Evolutionary conservation across 2,888 invertebrate species (phyloP), one percentile per base, ranked within the genome.

Genomic region (Hermodice carunculata): DNA sequence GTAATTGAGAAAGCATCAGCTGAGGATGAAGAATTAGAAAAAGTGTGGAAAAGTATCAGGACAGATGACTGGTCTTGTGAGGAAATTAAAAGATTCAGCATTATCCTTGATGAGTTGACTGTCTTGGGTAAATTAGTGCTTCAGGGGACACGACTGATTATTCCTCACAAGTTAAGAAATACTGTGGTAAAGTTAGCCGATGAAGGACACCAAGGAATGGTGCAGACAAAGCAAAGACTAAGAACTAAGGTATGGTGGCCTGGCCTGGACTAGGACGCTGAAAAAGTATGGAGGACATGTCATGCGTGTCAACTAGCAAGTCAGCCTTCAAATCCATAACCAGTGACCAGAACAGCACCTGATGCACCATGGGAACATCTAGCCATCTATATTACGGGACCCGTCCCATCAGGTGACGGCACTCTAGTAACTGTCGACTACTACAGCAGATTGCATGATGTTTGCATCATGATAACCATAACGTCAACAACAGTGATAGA

Each of bases 221-320:
- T 26, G 32, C 48, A 26, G 40, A 56, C 40, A 54, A 66, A 71
- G 48, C 61, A 72, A 29, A 42, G 61, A 22, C 22, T 73, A n/a
- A 26, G 73, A 28, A 26, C 62, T 0, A 73, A 74, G 56, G 70
- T 74, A 54, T 76, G 71, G 71, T 75, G 73, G 75, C 75, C 77
- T 5, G 64, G 67, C 11, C 75, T 77, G 22, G 75, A 73, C 59
- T 48, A 48, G 22, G 61, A 61, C 11, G 66, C 61, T 11, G 69
- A 72, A 51, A 44, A 34, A n/a, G 31, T 32, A 29, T 62, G 64
- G 32, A 73, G 56, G 63, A 24, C 40, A 4, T 74, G 72, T 51
- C 43, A 65, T 42, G 72, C 70, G 8, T 71, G 74, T 53, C 64
- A 70, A 40, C 24, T 70, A 17, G 69, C 66, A 0, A 28, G 48